These are phyloP conservation scores for Sylvia borin DNA, from an alignment of 2,797 vertebrate genomes.

Conservation along the genomic window DNA sequence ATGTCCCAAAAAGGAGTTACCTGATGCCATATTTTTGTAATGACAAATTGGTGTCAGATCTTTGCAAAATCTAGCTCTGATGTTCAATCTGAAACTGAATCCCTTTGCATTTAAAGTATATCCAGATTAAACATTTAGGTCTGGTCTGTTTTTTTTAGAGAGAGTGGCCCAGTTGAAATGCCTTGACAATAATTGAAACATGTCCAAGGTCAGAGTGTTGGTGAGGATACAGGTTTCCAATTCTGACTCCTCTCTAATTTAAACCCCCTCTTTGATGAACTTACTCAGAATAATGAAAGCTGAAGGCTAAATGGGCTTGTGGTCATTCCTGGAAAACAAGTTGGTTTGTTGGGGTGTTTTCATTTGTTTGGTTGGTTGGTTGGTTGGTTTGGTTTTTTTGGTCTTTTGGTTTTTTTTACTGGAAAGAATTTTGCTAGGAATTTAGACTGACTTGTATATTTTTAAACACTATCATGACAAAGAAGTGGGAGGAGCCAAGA, in stretches of 20 bases:
- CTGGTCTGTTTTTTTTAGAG: not conserved
- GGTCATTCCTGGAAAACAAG: not conserved
- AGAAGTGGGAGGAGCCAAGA: not conserved
- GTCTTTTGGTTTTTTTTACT: not conserved
- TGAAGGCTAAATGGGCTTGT: not conserved
- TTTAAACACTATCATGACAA: not conserved
- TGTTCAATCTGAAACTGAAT: not conserved
- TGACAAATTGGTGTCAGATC: not conserved
- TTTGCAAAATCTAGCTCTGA: not conserved
- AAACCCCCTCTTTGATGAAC: not conserved
- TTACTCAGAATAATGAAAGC: not conserved
- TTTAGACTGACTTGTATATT: not conserved
- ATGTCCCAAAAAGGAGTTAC: not conserved
- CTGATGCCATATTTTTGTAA: not conserved
- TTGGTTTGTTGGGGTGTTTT: not conserved
- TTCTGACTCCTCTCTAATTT: conserved; percentile 12
- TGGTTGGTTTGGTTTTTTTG: too few species aligned
- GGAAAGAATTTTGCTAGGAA: not conserved
- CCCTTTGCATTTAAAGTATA: not conserved
- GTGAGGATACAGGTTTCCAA: not conserved
- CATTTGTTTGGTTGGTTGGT: too few species aligned
- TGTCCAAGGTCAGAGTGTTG: not conserved
- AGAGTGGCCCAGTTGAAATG: not conserved
- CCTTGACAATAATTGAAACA: not conserved
- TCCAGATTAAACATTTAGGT: not conserved